phyloP scores from a whole-genome alignment of 2,113 vertebrate species.

The Narcine bancroftii region DNA sequence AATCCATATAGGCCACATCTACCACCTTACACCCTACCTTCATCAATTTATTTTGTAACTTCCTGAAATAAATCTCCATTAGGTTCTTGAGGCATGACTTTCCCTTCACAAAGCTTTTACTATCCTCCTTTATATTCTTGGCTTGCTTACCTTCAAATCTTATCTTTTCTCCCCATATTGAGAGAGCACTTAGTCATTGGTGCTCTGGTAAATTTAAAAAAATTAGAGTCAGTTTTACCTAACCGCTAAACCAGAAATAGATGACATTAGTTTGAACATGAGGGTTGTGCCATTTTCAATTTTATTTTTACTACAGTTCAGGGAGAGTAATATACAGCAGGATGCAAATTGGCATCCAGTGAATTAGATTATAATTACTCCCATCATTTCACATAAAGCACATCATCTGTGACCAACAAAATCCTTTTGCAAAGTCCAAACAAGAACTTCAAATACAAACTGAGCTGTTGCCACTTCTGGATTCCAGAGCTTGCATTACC shows the following conservation, averaged over 20 bases:
- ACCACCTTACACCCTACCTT: too few species aligned
- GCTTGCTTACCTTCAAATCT: too few species aligned
- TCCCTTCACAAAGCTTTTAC: too few species aligned
- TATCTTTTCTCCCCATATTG: too few species aligned
- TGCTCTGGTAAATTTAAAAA: not conserved
- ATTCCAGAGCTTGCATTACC: constrained; percentile 10
- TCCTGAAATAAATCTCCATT: too few species aligned
- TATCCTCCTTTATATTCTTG: too few species aligned
- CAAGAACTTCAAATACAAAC: constrained; percentile 6
- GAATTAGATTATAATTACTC: not conserved
- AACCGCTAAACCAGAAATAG: not conserved
- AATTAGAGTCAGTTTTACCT: not conserved
- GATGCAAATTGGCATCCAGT: not conserved
- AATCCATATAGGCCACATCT: too few species aligned
- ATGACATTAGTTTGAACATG: not conserved
- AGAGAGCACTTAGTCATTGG: too few species aligned
- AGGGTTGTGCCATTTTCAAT: not conserved
- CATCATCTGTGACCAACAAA: not conserved
- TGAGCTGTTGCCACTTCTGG: not conserved
- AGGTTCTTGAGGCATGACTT: too few species aligned
- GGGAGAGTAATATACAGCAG: not conserved
- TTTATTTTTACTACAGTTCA: not conserved
- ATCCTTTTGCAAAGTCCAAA: constrained; percentile 17
- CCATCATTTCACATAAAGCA: not conserved
- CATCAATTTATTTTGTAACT: too few species aligned